Evolutionary conservation across 2,113 vertebrate species (phyloP).

Genomic region (Chelonoidis abingdonii): DNA sequence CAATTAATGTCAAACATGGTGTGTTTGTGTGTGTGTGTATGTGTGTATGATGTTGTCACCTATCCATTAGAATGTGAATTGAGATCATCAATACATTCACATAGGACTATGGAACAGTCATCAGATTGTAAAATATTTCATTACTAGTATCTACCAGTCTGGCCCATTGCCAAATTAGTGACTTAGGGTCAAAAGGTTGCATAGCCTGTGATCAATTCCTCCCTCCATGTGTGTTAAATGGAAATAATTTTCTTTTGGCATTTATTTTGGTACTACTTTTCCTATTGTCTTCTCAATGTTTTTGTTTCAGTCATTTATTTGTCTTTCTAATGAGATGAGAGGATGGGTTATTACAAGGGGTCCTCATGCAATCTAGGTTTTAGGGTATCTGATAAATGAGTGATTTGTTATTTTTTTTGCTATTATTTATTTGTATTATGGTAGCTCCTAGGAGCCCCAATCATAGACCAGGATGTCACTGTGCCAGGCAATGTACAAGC

Average conservation of each 20-base stretch:
- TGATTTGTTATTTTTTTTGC: not conserved
- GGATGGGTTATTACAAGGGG: not conserved
- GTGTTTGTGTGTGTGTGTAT: not conserved
- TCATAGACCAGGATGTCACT: not conserved
- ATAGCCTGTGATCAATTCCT: not conserved
- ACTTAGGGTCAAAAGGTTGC: not conserved
- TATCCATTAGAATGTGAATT: not conserved
- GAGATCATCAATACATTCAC: not conserved
- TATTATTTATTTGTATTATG: not conserved
- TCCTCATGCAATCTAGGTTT: not conserved
- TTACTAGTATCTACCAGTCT: not conserved
- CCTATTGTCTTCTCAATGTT: constrained; percentile 1
- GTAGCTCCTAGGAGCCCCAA: not conserved
- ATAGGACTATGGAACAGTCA: not conserved
- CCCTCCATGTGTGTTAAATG: not conserved
- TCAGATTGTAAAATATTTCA: not conserved
- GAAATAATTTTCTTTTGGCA: fast-evolving
- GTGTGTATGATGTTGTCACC: fast-evolving
- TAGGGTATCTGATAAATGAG: not conserved
- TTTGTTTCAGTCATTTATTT: not conserved
- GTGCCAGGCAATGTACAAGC: not conserved
- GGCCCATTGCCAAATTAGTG: not conserved
- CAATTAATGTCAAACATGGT: fast-evolving
- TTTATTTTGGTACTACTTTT: not conserved
- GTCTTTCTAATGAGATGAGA: not conserved